Evolutionary conservation across 2,888 invertebrate genomes (phyloP).

Genomic region (Lissonota sp.): DNA sequence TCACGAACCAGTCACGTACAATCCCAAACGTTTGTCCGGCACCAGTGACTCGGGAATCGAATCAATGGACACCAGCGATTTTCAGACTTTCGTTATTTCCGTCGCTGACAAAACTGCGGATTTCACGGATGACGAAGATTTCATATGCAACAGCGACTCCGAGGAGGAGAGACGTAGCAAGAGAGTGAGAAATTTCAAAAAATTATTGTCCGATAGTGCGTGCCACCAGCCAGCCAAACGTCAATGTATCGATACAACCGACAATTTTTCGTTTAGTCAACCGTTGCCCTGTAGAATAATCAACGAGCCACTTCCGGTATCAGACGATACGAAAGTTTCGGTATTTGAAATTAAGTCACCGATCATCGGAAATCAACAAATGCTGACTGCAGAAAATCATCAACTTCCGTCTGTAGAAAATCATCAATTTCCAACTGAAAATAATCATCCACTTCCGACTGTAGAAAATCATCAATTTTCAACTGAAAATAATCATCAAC

Average conservation of each 20-base stretch:
- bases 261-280: constrained; percentile 33
- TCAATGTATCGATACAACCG: constrained; percentile 39
- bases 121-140: constrained; percentile 88
- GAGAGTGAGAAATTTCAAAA: constrained; percentile 86
- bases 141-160: constrained; percentile 88
- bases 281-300: constrained; percentile 16
- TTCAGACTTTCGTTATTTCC: constrained; percentile 47
- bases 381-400: not conserved
- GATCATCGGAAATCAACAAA: no score
- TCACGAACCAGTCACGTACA: constrained; percentile 60
- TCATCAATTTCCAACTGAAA: not conserved
- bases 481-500: not conserved
- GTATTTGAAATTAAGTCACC: no score
- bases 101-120: constrained; percentile 21
- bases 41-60: constrained; percentile 80
- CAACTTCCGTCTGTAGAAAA: not conserved
- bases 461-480: not conserved
- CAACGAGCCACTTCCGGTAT: not conserved
- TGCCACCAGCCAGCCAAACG: constrained; percentile 48
- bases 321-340: no score
- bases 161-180: constrained; percentile 85
- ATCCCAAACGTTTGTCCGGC: constrained; percentile 69
- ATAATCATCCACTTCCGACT: not conserved
- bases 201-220: constrained; percentile 79
- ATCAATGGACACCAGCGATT: constrained; percentile 73